Base-by-base conservation (phyloP, 2,113 vertebrate genomes). In the Cervus canadensis region DNA sequence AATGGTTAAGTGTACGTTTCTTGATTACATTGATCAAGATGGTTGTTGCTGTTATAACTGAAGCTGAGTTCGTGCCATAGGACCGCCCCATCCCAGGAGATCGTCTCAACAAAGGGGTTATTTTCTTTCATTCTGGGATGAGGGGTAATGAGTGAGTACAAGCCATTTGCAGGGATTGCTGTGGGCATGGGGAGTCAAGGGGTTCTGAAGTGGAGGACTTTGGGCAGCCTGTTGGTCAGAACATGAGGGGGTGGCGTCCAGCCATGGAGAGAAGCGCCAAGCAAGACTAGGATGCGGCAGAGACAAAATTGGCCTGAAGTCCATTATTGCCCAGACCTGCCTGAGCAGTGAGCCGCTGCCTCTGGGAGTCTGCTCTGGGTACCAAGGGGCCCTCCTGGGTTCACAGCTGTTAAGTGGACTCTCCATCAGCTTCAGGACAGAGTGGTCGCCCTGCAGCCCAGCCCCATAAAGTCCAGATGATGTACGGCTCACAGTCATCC, bases 401-500 rank as follows among this genome's bases (percentile, higher is more conserved):
- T 40, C 76, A 50, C 7, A 30, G 30, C 5, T 33, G 2, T 89
- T 81, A 5, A 50, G 0, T 7, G 15, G 71, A 7, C 19, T 48
- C 1, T 56, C 28, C 25, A 2, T 12, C 10, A 2, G 17, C 36
- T 60, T 57, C 7, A 36, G 45, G 36, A 28, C 36, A 40, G 64
- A 88, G 50, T 62, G n/a, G 15, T 40, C 13, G 19, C 8, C 6
- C 1, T 11, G 59, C 4, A 17, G 67, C 28, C 23, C 9, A 19
- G 23, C 12, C 40, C 45, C 7, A 0, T 3, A 10, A 76, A 5
- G 19, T 15, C 26, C 56, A 16, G 25, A 21, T 33, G 21, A 9
- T 56, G 7, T 3, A 0, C 15, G 2, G 13, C 56, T 89, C 15
- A 28, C 19, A 1, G 1, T 40, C 2, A 1, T 2, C 12, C 9